Conservation (phyloP, 30 jellyfish, hydroid and myxozoan species). For the Euphysa ruthae region DNA sequence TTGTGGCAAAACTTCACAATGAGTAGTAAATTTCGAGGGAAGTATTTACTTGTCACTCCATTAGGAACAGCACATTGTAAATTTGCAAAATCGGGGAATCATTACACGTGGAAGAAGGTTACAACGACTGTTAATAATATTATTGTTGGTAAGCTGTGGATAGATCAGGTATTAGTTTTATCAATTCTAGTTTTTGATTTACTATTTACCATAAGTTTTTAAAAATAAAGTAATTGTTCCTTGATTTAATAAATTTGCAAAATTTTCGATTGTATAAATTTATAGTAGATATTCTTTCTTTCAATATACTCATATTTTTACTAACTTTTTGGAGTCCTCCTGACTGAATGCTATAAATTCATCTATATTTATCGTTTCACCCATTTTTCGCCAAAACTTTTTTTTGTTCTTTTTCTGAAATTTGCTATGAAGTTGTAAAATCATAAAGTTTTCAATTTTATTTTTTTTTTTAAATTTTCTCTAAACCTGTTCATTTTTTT, state of each 20-base stretch:
- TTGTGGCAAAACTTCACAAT: constrained; percentile 96
- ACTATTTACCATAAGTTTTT: neutral
- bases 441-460: too few species aligned
- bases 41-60: constrained; percentile 83
- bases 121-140: constrained; percentile 89
- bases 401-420: too few species aligned
- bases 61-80: constrained; percentile 96
- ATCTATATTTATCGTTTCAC: too few species aligned
- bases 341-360: too few species aligned
- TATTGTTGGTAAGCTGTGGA: constrained; percentile 97
- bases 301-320: too few species aligned
- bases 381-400: too few species aligned
- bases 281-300: neutral
- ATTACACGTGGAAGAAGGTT: constrained; percentile 96
- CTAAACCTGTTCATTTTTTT: too few species aligned
- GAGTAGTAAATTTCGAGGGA: constrained; percentile 98
- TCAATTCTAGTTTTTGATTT: neutral
- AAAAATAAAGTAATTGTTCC: neutral
- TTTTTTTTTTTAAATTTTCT: too few species aligned
- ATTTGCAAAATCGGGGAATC: constrained; percentile 89
- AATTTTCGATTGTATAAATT: neutral
- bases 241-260: neutral
- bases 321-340: too few species aligned
- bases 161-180: constrained; percentile 66
- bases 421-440: too few species aligned